Evolutionary conservation across 2,888 invertebrate species (phyloP), one percentile per base, ranked within the genome.

Genomic region (Chaetogeoica ovagalla): DNA sequence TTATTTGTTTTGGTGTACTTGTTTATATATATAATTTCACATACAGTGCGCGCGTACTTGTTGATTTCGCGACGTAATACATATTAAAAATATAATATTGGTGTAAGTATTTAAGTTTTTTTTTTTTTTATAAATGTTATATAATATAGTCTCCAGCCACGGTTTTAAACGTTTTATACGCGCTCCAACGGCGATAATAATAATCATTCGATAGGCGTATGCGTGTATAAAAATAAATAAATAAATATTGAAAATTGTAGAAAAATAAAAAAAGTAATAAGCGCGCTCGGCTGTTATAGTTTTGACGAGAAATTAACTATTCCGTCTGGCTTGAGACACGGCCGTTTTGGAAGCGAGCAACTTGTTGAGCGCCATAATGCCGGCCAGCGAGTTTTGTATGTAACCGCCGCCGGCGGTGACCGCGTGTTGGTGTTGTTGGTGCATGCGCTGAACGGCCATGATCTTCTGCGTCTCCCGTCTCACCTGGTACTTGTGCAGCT

Each of bases 401-500:
- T 76, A 82, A n/a, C 82, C 77, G 11, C 82, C 77, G 11, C 23
- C 73, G 57, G 65, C 39, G 65, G 30, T n/a, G 75, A 57, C 21
- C 37, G 55, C 66, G 84, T 85, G 83, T 83, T 83, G 81, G 84
- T 85, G 83, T 83, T 83, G 81, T 2, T 60, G 60, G 55, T 84
- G 82, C 82, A 82, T 48, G 83, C 83, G 79, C 84, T 84, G 84
- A 66, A 83, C 84, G 75, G 84, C 84, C 59, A 83, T 83, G 17
- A 84, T 82, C 57, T 83, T 83, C 76, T 84, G 84, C 63, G 90
- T 88, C 82, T 93, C 91, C 82, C 93, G 91, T 84, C 94, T 92
- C 82, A 93, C 87, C 85, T 94, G 94, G 84, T 92, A 90, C 83
- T 91, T 89, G 85, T 92, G 92, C n/a, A 94, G 89, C 86, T 94